phyloP scores from a whole-genome alignment of 1,140 invertebrate species.

The Heterodera schachtii region DNA sequence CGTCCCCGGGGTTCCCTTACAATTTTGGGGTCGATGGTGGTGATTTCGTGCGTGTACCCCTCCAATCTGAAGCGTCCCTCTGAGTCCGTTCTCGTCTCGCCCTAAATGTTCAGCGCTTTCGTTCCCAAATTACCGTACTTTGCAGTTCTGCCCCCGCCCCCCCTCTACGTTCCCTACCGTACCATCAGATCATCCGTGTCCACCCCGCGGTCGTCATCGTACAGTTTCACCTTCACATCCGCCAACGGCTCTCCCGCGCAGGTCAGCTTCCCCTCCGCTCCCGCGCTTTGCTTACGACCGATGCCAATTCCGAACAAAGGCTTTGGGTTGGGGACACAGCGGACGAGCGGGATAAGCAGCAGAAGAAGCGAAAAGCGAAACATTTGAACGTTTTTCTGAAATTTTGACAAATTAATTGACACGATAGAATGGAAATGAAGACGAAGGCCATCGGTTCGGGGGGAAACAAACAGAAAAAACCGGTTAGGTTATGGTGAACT shows the following conservation, averaged over 20 bases:
- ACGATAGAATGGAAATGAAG: background rate
- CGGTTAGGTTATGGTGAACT: too few species aligned
- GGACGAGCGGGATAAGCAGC: background rate
- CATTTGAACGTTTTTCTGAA: background rate
- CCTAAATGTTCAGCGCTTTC: background rate
- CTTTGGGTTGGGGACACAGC: constrained; percentile 8
- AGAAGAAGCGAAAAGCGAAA: background rate
- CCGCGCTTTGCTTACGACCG: constrained; percentile 36
- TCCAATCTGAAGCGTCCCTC: constrained; percentile 43
- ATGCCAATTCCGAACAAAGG: constrained; percentile 30
- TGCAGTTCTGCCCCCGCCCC: too few species aligned
- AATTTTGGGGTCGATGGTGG: constrained; percentile 50
- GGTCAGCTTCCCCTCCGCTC: constrained; percentile 31
- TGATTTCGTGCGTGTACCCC: constrained; percentile 51
- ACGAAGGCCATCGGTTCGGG: too few species aligned
- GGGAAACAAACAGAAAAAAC: too few species aligned
- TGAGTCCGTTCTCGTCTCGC: constrained; percentile 32
- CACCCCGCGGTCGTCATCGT: constrained; percentile 49
- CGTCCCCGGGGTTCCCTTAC: background rate
- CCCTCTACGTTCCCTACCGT: too few species aligned
- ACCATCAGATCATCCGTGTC: constrained; percentile 51
- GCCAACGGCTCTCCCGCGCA: constrained; percentile 46
- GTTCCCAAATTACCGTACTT: background rate
- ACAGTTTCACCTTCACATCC: constrained; percentile 46
- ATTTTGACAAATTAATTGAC: background rate